Evolutionary conservation across 2,888 invertebrate species (phyloP), one percentile per base, ranked within the genome.

Genomic region (Caenorhabditis sp.): DNA sequence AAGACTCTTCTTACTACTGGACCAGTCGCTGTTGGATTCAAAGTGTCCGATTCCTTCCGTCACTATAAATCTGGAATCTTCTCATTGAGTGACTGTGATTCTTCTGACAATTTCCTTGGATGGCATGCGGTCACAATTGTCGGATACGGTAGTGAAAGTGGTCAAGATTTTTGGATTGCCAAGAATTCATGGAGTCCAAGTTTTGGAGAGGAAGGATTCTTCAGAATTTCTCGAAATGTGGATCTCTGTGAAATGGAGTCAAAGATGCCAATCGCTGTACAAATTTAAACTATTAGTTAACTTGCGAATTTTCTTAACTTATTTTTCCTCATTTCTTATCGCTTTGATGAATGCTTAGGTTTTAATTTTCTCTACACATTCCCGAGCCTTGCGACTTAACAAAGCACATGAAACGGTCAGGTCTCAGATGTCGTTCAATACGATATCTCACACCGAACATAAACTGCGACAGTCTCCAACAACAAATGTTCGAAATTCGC

Each of bases 161-260:
- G 47, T 3, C 10, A 75, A 19, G 54, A 66, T 5, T 75, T 66
- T 49, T 75, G 75, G 66, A 75, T 74, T 44, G 74, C 56, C 19
- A 74, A 64, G 64, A 74, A 74, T 47, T 74, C 74, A 26, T 74
- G 74, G 74, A 74, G 74, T 35, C 64, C 74, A 3, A 74, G 74
- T 74, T 74, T 74, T 28, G 74, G 74, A 54, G 74, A 74, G 22
- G 24, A 54, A 19, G 73, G 73, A 26, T 73, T 73, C 54, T 73
- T 73, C 28, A 31, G 73, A 22, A 63, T 73, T 24, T 26, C 73
- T 5, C 38, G 49, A 31, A 63, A 44, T 44, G n/a, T 16, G 28
- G 74, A 74, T 74, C 56, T 74, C 14, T 74, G 74, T 44, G 44
- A 64, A 26, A 38, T 74, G 31, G 74, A 74, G 35, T 74, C 74